These are phyloP conservation scores for Pteronura brasiliensis DNA, from an alignment of 2,113 vertebrate genomes.

Conservation along the genomic window DNA sequence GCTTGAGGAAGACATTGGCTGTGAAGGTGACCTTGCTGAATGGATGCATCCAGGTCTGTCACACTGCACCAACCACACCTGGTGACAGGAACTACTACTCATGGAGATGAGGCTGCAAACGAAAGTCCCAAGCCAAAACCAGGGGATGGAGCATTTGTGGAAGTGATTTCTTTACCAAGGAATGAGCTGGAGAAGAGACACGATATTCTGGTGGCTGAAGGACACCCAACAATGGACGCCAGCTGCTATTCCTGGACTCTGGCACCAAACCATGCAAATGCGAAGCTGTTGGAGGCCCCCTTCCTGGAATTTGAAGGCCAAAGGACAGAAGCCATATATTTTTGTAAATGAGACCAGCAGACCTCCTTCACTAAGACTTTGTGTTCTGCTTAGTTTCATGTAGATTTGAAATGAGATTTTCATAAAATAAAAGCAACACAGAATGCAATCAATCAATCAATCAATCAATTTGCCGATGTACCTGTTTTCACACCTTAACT, in stretches of 20 bases:
- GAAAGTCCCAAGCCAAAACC: constrained; percentile 90
- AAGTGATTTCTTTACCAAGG: constrained; percentile 90
- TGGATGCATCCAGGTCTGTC: constrained; percentile 91
- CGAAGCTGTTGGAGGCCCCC: constrained; percentile 89
- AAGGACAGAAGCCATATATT: not conserved
- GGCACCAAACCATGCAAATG: constrained; percentile 72
- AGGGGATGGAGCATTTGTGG: constrained; percentile 87
- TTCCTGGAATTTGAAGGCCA: constrained; percentile 85
- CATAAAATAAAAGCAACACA: not conserved
- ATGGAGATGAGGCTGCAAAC: constrained; percentile 90
- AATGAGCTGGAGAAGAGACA: constrained; percentile 90
- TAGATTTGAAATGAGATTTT: not conserved
- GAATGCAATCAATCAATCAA: not conserved
- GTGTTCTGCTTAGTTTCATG: not conserved
- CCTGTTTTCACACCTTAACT: not conserved
- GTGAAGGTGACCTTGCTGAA: constrained; percentile 84
- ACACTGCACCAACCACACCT: not conserved
- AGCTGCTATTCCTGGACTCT: constrained; percentile 90
- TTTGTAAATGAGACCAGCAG: not conserved
- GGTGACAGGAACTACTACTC: constrained; percentile 88
- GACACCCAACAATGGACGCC: constrained; percentile 87
- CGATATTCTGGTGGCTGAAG: constrained; percentile 86
- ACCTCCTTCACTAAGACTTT: not conserved
- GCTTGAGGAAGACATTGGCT: not conserved
- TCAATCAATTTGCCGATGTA: not conserved